Base-by-base conservation (phyloP, 1,140 invertebrate genomes). In the Acromyrmex charruanus region DNA sequence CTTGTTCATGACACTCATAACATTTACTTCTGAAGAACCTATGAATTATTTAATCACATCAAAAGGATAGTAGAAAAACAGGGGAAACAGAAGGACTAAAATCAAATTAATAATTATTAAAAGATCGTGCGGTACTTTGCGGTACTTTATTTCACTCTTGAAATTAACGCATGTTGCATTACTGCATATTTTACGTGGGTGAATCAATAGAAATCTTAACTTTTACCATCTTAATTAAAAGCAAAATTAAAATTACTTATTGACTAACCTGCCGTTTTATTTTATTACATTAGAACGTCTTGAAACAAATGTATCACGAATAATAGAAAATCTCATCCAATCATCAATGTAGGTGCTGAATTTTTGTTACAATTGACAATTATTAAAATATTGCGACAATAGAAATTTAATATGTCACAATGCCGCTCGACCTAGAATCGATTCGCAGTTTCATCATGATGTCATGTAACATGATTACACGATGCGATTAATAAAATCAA, bases 401-500 rank as follows among this genome's bases (percentile, higher is more conserved):
- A 25, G 25, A 25, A 25, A 25, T 25, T 68, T 68, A 68, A 68
- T 69, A 21, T 14, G 3, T 69, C 39, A 21, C 44, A 21, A 49
- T 5, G 6, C 10, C 14, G 4, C 10, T 44, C 39, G 39, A n/a
- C 18, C 31, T 7, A 7, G 7, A 68, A 39, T 25, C 5, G 6
- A 69, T 39, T 69, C 39, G 14, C 39, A 49, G 49, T 69, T 69
- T 51, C 39, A 69, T 12, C 21, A 12, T 69, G 39, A 69, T 44
- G 39, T 18, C 12, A 39, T 25, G n/a, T 44, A 68, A 49, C 31
- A 35, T 35, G 31, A 35, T 35, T 35, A 35, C 9, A 18, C 66
- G 14, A 51, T 25, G 21, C 21, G 39, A 69, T 69, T 69, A 69
- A 69, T 69, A 69, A 69, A 69, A 69, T 69, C 12, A 49, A 69